Percentiles rank a stretch among this genome's conserved stretches.
Conservation (phyloP, 2,888 invertebrate species). For the Andrena fulva region DNA sequence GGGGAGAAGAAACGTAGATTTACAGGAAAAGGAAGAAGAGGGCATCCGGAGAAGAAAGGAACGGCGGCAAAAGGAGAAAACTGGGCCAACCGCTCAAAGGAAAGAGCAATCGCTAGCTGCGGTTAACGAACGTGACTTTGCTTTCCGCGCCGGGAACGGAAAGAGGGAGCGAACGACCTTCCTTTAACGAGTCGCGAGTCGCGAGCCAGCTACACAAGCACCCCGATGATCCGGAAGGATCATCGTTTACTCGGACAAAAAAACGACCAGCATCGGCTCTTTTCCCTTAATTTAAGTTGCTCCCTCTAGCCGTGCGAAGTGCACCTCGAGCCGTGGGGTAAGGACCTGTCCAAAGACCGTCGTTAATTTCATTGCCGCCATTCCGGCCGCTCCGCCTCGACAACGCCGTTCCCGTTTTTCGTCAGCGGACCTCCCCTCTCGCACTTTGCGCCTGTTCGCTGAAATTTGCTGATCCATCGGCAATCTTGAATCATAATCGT, state of each 20-base stretch:
- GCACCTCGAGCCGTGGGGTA: background rate
- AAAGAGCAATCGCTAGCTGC: constrained; percentile 75
- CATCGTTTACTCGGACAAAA: constrained; percentile 53
- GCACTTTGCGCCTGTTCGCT: background rate
- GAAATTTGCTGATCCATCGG: constrained; percentile 53
- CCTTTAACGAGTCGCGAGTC: constrained; percentile 70
- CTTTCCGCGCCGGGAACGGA: constrained; percentile 63
- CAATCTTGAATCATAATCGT: constrained; percentile 47
- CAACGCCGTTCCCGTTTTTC: constrained; percentile 37
- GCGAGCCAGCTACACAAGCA: constrained; percentile 47
- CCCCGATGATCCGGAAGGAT: constrained; percentile 61
- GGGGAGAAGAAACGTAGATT: constrained; percentile 20
- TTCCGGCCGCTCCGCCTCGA: constrained; percentile 19
- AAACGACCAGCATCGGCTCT: constrained; percentile 29
- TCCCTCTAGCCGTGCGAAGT: constrained; percentile 31
- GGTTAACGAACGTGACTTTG: constrained; percentile 79
- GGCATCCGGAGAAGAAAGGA: constrained; percentile 18
- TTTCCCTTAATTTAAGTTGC: constrained; percentile 47
- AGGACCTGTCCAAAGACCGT: constrained; percentile 30
- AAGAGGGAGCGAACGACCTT: constrained; percentile 69
- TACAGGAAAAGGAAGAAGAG: constrained; percentile 17
- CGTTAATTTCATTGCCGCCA: constrained; percentile 53
- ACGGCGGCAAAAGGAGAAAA: constrained; percentile 55
- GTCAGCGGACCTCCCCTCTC: background rate
- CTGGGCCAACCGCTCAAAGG: constrained; percentile 74